Conservation (phyloP, 1,140 invertebrate genomes). For the Wasmannia auropunctata region DNA sequence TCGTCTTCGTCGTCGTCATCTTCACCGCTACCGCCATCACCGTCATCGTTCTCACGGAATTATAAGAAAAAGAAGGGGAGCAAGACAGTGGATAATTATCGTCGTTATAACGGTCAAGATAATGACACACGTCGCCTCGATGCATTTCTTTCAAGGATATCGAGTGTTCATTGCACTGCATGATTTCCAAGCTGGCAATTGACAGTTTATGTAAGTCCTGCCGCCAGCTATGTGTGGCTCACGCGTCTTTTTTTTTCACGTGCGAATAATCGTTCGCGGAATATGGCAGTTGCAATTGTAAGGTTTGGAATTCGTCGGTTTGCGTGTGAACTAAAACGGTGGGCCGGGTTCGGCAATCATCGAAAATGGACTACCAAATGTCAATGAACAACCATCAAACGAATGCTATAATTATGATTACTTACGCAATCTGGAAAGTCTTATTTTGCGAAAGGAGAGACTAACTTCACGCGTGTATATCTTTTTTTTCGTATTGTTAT, state of each 20-base stretch:
- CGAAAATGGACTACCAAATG: too few relatives aligned
- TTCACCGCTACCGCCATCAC: too few relatives aligned
- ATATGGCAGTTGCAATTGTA: constrained; percentile 27
- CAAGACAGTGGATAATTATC: constrained; percentile 60
- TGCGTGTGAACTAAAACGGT: background rate
- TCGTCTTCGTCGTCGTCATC: background rate
- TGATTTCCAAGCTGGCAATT: constrained; percentile 51
- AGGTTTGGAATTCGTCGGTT: background rate
- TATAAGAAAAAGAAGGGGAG: constrained; percentile 15
- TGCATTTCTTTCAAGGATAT: constrained; percentile 60
- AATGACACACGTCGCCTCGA: constrained; percentile 41
- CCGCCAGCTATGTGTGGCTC: background rate
- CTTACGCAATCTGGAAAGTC: too few relatives aligned
- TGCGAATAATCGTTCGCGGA: constrained; percentile 18
- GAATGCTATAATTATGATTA: too few relatives aligned
- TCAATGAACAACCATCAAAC: too few relatives aligned
- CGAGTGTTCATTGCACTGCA: constrained; percentile 36
- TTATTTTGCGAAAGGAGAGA: too few relatives aligned
- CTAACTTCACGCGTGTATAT: too few relatives aligned
- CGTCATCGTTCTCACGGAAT: background rate
- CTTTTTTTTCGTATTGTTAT: too few relatives aligned
- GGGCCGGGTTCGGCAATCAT: background rate
- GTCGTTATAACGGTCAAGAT: constrained; percentile 47
- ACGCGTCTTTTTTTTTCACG: background rate
- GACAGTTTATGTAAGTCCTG: constrained; percentile 34